Percentiles rank a stretch among this genome's conserved stretches.
Conservation (phyloP, 2,797 vertebrate species). For the Cirrhinus mrigala region DNA sequence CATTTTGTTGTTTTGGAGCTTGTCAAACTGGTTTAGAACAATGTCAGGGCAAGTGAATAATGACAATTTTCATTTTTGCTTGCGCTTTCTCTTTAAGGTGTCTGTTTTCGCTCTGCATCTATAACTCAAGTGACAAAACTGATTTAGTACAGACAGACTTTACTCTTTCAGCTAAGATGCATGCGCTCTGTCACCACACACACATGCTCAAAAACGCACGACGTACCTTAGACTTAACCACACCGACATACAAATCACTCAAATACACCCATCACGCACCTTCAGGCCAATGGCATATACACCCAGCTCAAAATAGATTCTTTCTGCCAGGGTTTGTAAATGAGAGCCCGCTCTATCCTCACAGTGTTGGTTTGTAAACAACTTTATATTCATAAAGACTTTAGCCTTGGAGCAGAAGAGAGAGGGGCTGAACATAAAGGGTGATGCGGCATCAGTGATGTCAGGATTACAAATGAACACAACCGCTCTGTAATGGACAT, state of each 20-base stretch:
- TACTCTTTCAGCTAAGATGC: constrained; percentile 18
- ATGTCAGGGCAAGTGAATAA: neutral
- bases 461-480: constrained; percentile 55
- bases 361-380: constrained; percentile 61
- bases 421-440: constrained; percentile 55
- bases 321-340: constrained; percentile 38
- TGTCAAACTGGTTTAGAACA: neutral
- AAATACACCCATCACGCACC: constrained; percentile 30
- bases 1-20: neutral
- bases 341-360: constrained; percentile 52
- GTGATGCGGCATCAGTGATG: constrained; percentile 44
- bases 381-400: constrained; percentile 65
- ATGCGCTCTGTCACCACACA: neutral
- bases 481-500: constrained; percentile 40
- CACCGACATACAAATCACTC: constrained; percentile 41
- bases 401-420: constrained; percentile 59
- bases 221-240: neutral
- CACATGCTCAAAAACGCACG: neutral
- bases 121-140: constrained; percentile 50
- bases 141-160: constrained; percentile 32
- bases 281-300: constrained; percentile 27
- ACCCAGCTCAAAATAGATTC: constrained; percentile 29
- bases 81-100: constrained; percentile 24
- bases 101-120: neutral
- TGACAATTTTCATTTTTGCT: neutral